Evolutionary conservation across 2,888 invertebrate genomes (phyloP).

Genomic region (Ormyrus nitidulus): DNA sequence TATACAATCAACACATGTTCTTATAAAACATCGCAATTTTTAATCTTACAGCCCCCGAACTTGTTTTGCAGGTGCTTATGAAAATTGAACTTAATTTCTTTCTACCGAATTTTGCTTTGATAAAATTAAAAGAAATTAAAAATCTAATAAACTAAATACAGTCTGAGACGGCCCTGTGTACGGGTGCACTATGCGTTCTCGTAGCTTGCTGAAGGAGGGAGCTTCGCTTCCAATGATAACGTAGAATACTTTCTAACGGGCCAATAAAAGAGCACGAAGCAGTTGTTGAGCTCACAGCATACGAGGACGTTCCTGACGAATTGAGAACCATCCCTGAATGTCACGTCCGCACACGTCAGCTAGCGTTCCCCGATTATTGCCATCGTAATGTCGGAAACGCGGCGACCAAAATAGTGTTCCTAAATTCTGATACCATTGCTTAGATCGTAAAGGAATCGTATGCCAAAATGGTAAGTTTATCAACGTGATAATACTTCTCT

Average conservation of each 20-base stretch:
- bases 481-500: too few species aligned
- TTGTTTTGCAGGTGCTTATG: neutral
- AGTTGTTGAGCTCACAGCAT: neutral
- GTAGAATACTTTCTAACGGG: too few species aligned
- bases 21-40: too few species aligned
- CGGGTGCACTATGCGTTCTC: too few species aligned
- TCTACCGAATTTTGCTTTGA: neutral
- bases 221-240: too few species aligned
- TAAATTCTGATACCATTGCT: neutral
- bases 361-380: conserved; percentile 6
- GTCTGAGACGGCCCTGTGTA: too few species aligned
- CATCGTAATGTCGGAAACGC: conserved; percentile 38
- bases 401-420: conserved; percentile 33
- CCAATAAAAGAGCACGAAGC: too few species aligned
- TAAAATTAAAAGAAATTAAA: too few species aligned
- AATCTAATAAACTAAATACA: too few species aligned
- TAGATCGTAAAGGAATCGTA: neutral
- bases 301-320: neutral
- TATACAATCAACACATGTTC: too few species aligned
- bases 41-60: neutral
- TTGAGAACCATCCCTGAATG: conserved; percentile 35
- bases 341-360: conserved; percentile 54
- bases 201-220: too few species aligned
- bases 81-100: neutral
- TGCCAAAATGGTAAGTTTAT: conserved; percentile 50